These are phyloP conservation scores for Grammomys surdaster DNA, from an alignment of 2,113 vertebrate species.

Conservation along the genomic window DNA sequence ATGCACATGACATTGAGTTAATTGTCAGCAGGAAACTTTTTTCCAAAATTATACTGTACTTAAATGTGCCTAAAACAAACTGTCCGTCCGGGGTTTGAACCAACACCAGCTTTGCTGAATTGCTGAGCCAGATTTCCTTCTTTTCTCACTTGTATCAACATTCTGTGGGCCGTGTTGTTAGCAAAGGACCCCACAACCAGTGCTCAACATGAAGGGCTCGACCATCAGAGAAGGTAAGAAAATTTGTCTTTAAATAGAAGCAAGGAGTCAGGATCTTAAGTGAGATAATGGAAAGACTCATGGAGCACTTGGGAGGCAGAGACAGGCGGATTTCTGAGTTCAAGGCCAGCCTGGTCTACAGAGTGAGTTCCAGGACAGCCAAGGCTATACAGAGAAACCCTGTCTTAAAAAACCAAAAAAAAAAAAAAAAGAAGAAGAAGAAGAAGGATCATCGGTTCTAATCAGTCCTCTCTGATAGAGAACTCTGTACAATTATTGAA, in stretches of 20 bases:
- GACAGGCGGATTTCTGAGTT: too few species aligned
- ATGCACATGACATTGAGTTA: not conserved
- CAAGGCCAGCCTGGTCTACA: too few species aligned
- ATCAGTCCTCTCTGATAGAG: not conserved
- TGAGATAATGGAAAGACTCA: not conserved
- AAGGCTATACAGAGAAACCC: too few species aligned
- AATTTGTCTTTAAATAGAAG: not conserved
- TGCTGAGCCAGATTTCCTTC: not conserved
- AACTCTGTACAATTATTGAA: not conserved
- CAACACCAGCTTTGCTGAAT: not conserved
- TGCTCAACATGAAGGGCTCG: not conserved
- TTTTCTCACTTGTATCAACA: not conserved
- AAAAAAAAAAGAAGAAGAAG: too few species aligned
- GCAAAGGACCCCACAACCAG: not conserved
- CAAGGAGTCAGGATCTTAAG: not conserved
- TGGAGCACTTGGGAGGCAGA: not conserved
- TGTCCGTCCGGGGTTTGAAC: not conserved
- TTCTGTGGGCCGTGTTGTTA: not conserved
- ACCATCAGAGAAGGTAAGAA: not conserved
- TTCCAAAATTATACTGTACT: not conserved
- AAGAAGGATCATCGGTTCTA: not conserved
- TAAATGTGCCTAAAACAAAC: not conserved
- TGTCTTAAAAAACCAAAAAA: too few species aligned
- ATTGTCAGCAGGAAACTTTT: not conserved
- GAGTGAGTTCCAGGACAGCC: too few species aligned